A percentile compares a stretch with the other conserved stretches of the same genome.
Conservation (phyloP, 2,797 vertebrate genomes). For the Ara ararauna region DNA sequence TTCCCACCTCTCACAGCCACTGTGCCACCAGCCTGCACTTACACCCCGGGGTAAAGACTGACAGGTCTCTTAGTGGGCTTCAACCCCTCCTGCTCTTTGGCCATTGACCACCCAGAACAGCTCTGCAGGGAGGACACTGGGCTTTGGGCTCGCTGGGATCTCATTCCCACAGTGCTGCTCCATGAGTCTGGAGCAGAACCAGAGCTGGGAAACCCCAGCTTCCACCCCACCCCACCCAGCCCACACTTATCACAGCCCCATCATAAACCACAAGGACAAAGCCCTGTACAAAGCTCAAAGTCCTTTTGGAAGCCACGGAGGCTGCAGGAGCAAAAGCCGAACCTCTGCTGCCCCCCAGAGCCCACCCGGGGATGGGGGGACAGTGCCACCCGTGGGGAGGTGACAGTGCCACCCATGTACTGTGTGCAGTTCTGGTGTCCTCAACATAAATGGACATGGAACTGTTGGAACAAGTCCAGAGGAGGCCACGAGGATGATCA, state of each 20-base stretch:
- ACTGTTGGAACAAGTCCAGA: too few species aligned
- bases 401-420: too few species aligned
- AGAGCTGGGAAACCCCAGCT: neutral
- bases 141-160: neutral
- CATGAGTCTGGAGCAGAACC: neutral
- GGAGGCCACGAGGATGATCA: too few species aligned
- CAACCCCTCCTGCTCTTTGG: neutral
- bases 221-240: neutral
- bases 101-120: rapidly evolving
- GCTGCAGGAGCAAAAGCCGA: neutral
- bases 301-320: neutral
- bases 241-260: neutral
- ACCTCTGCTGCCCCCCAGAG: neutral
- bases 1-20: neutral
- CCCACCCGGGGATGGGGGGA: neutral
- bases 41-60: neutral
- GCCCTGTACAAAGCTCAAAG: neutral
- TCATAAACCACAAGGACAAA: neutral
- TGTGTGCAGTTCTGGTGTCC: too few species aligned
- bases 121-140: neutral
- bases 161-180: rapidly evolving
- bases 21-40: too few species aligned
- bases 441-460: too few species aligned
- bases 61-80: neutral
- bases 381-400: too few species aligned